Base-by-base conservation (phyloP, 2,113 vertebrate species). In the Piaya cayana region DNA sequence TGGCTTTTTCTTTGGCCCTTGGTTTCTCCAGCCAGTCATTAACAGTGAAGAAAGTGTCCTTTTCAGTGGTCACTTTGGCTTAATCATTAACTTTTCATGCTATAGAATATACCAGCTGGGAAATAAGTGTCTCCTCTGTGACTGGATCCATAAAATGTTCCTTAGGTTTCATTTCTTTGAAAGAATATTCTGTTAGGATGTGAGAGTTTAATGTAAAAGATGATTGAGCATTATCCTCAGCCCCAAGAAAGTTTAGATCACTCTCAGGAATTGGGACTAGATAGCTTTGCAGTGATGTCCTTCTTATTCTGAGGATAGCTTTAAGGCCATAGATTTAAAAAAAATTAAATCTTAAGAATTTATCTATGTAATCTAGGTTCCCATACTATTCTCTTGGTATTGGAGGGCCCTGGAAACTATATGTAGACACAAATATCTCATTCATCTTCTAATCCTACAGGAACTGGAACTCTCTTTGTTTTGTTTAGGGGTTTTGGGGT, bases 21-120 rank as follows among this genome's bases (percentile, higher is more conserved):
- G 37, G 52, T 90, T 93, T 94, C 90, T 97, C 88, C 69, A 96
- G 86, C 76, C 88, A 88, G 82, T 76, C 92, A 96, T 94, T 96
- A 96, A 84, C 47, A 81, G 82, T 36, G 62, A 95, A 56, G 36
- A 78, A 92, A 96, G 92, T 60, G 53, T 80, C 53, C 95, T 95
- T 69, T 93, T 56, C 82, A 34, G 25, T 42, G 72, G 93, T 93
- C 86, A 72, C 34, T 93, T 85, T 18, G 63, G 82, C 74, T 92
- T 93, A 84, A 95, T 93, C 4, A 5, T 84, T 91, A 81, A 39
- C 65, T 96, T 93, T 88, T 88, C 83, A 65, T 47, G n/a, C 60
- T 92, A 69, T 65, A 72, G 92, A 96, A 86, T 47, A 85, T 67
- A 96, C 77, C 95, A 95, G 93, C 86, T 93, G 88, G 93, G 95